These are phyloP conservation scores for Sterrhoptilus dennistouni DNA, from an alignment of 2,113 vertebrate genomes.

Conservation along the genomic window DNA sequence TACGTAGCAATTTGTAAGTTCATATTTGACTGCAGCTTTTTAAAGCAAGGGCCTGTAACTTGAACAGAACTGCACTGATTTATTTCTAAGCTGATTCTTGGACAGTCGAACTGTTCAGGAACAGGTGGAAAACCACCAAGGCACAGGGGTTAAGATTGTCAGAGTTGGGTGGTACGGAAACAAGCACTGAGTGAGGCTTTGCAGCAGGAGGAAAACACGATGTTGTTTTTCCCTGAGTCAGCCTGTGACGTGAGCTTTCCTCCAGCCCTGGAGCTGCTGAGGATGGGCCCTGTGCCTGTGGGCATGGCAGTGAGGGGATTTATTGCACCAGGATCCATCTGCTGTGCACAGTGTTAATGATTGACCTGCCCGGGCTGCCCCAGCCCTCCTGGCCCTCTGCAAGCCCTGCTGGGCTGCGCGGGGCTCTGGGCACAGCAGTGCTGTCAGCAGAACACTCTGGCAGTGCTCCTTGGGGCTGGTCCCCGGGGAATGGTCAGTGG, in stretches of 20 bases:
- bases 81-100: neutral
- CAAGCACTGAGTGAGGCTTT: neutral
- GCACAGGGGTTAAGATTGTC: neutral
- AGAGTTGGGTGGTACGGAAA: neutral
- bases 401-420: neutral
- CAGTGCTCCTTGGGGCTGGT: rapidly evolving
- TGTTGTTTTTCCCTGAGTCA: neutral
- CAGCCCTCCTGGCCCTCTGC: neutral
- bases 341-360: neutral
- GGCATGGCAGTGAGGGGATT: neutral
- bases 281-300: neutral
- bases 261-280: neutral
- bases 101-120: neutral
- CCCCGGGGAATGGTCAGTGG: neutral
- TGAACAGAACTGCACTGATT: neutral
- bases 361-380: neutral
- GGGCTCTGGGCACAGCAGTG: neutral
- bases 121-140: neutral
- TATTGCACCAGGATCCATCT: neutral
- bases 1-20: neutral
- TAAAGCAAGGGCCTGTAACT: neutral
- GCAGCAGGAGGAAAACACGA: neutral
- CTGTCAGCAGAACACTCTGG: rapidly evolving
- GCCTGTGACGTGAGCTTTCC: neutral
- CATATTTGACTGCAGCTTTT: neutral